These are phyloP conservation scores for Morelia viridis DNA, from an alignment of 2,797 vertebrate species.

Conservation along the genomic window DNA sequence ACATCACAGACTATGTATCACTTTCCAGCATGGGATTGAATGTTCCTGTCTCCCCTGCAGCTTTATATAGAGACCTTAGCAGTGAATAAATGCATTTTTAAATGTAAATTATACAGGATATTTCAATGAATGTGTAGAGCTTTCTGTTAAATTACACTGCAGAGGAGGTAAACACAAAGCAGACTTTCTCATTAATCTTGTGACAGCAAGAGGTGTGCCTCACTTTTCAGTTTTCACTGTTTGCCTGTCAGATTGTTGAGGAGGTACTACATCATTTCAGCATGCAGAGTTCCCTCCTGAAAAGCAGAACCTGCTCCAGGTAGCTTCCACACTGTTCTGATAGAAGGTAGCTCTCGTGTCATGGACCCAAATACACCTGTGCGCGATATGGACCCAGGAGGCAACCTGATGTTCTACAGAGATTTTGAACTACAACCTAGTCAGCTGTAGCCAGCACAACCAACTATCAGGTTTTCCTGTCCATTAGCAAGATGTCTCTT, in stretches of 20 bases:
- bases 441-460: background rate
- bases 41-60: background rate
- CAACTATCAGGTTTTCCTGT: background rate
- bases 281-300: background rate
- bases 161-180: background rate
- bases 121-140: background rate
- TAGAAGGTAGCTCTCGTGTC: background rate
- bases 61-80: background rate
- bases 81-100: background rate
- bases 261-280: fast-evolving
- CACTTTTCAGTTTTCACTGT: background rate
- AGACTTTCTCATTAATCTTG: background rate
- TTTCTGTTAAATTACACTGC: conserved; percentile 17
- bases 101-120: conserved; percentile 9
- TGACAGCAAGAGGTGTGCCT: background rate
- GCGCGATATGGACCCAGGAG: background rate
- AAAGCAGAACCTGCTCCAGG: background rate
- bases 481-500: background rate
- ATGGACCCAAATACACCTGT: background rate
- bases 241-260: background rate
- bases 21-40: background rate
- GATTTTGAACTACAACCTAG: background rate
- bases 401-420: background rate
- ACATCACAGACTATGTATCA: background rate
- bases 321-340: background rate